phyloP scores from a whole-genome alignment of 1,140 invertebrate genomes.

The Riptortus pedestris region DNA sequence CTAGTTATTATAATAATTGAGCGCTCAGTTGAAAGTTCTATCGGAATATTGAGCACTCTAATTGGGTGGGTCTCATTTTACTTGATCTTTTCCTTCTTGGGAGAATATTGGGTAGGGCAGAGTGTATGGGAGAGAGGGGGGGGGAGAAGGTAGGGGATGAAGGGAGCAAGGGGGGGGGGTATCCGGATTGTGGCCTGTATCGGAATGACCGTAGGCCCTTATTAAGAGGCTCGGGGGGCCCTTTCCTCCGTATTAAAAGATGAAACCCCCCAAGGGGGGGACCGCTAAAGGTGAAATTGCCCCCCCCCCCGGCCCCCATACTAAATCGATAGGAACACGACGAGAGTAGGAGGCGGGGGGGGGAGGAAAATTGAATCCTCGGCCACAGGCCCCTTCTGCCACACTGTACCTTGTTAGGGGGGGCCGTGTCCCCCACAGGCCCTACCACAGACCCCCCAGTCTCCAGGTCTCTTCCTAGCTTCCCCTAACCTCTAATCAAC shows the following conservation, averaged over 20 bases:
- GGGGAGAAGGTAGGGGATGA: too few species aligned
- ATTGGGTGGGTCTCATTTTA: too few species aligned
- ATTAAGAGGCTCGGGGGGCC: neutral
- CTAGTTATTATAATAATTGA: too few species aligned
- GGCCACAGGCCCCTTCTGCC: constrained; percentile 19
- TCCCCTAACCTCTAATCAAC: neutral
- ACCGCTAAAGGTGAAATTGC: constrained; percentile 16
- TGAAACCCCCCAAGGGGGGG: neutral
- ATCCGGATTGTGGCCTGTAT: too few species aligned
- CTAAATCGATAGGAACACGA: neutral
- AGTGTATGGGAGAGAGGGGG: too few species aligned
- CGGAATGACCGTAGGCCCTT: constrained; percentile 5
- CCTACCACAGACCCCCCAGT: too few species aligned
- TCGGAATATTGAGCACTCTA: too few species aligned
- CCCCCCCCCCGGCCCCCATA: neutral
- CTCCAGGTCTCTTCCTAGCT: neutral
- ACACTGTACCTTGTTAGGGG: constrained; percentile 18
- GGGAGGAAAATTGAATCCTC: constrained; percentile 18
- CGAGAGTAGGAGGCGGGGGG: neutral
- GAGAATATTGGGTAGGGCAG: too few species aligned
- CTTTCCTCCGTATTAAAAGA: constrained; percentile 8
- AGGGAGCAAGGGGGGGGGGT: too few species aligned
- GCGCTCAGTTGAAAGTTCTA: too few species aligned
- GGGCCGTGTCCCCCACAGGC: constrained; percentile 1
- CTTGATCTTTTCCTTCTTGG: too few species aligned